phyloP scores from a whole-genome alignment of 2,888 invertebrate species.

The Corbicula japonica region DNA sequence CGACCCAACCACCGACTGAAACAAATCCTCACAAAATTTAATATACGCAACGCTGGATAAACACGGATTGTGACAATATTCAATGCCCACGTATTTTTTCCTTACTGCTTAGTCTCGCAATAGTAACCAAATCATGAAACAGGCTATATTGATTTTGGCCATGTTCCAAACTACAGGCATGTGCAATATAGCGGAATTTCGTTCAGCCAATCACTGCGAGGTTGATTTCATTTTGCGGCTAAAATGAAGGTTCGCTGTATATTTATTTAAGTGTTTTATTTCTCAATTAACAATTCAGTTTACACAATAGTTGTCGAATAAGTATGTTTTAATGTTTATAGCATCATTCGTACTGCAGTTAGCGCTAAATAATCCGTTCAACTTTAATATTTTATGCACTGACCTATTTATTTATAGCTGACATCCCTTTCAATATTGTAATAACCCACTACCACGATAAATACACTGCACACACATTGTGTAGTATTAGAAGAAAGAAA shows the following conservation, averaged over 20 bases:
- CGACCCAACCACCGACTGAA: too few species aligned
- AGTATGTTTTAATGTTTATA: too few species aligned
- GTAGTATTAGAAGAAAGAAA: slow-evolving; percentile 35
- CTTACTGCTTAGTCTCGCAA: neutral
- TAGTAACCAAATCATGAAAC: slow-evolving; percentile 48
- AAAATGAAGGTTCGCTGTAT: too few species aligned
- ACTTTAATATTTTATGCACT: neutral
- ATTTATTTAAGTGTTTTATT: too few species aligned
- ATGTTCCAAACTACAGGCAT: slow-evolving; percentile 46
- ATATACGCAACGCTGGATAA: too few species aligned
- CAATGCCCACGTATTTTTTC: too few species aligned
- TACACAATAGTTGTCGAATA: too few species aligned
- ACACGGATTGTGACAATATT: too few species aligned
- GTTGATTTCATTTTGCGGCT: slow-evolving; percentile 38
- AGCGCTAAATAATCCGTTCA: neutral
- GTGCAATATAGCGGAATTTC: slow-evolving; percentile 53
- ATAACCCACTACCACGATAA: slow-evolving; percentile 57
- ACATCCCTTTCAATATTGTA: slow-evolving; percentile 34
- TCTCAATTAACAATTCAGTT: too few species aligned
- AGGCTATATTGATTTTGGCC: slow-evolving; percentile 54
- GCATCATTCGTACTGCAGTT: neutral
- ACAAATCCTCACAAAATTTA: too few species aligned
- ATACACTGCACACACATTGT: slow-evolving; percentile 54
- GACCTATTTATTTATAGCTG: slow-evolving; percentile 46
- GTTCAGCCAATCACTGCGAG: slow-evolving; percentile 47